These are phyloP conservation scores for Morone saxatilis DNA, from an alignment of 2,113 vertebrate species.

Conservation along the genomic window DNA sequence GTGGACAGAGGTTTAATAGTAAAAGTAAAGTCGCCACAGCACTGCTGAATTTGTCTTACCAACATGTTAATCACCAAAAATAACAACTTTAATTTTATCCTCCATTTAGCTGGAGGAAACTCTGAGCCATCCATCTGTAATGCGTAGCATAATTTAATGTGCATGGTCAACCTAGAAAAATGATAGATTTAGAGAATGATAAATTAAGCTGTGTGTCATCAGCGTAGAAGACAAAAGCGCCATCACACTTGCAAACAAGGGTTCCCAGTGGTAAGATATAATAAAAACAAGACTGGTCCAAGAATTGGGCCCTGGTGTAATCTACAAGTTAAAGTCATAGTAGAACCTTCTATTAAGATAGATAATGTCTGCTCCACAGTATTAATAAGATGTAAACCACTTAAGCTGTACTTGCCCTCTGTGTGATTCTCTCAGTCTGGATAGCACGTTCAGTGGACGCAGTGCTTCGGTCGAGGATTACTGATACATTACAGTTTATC, in stretches of 20 bases:
- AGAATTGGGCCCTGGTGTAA: neutral
- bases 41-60: neutral
- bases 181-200: neutral
- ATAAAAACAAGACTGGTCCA: neutral
- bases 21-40: neutral
- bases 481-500: neutral
- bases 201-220: neutral
- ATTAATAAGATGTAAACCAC: neutral
- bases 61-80: neutral
- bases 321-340: neutral
- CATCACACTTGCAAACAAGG: neutral
- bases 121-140: neutral
- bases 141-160: neutral
- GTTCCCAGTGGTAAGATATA: neutral
- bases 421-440: constrained; percentile 6
- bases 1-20: neutral
- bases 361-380: neutral
- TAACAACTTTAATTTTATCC: neutral
- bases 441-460: neutral
- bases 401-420: neutral
- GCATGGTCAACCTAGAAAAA: neutral
- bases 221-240: neutral
- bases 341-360: neutral
- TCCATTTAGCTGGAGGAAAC: neutral
- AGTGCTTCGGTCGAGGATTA: neutral